Evolutionary conservation across 1,140 invertebrate species (phyloP).

Genomic region (Daktulosphaira vitifoliae): DNA sequence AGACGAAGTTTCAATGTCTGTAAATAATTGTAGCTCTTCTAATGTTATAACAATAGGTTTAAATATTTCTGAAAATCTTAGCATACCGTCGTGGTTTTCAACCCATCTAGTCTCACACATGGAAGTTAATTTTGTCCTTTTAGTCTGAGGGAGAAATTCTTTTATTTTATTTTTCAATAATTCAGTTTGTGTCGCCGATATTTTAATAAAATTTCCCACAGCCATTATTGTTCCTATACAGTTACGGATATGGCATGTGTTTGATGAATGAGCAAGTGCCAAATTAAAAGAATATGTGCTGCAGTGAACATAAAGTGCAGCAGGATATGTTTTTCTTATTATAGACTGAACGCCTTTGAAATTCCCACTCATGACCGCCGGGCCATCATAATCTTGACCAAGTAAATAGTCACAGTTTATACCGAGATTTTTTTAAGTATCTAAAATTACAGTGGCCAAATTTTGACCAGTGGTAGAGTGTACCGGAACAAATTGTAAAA

Average conservation of each 20-base stretch:
- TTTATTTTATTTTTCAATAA: background rate
- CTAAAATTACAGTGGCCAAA: no score
- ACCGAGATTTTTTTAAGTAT: constrained; percentile 36
- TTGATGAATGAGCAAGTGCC: constrained; percentile 29
- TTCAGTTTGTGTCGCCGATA: constrained; percentile 3
- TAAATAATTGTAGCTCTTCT: background rate
- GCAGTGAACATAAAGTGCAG: constrained; percentile 39
- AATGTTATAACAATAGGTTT: background rate
- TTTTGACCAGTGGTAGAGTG: constrained; percentile 37
- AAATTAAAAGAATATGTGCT: constrained; percentile 42
- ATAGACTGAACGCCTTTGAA: constrained; percentile 40
- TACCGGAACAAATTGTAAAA: constrained; percentile 38
- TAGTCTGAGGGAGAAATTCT: background rate
- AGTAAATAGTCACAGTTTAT: no score
- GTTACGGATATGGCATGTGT: constrained; percentile 28
- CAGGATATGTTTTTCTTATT: constrained; percentile 40
- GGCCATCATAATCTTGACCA: constrained; percentile 41
- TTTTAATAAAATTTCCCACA: constrained; percentile 34
- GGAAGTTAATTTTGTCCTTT: background rate
- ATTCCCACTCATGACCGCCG: constrained; percentile 38
- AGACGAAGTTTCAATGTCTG: background rate
- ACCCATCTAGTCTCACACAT: constrained; percentile 9
- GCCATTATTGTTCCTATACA: constrained; percentile 33
- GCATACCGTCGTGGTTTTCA: background rate
- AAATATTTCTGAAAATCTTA: background rate